These are phyloP conservation scores for Dendrophyllia cribrosa DNA, from an alignment of 64 coral and sea anemone species.

Conservation along the genomic window DNA sequence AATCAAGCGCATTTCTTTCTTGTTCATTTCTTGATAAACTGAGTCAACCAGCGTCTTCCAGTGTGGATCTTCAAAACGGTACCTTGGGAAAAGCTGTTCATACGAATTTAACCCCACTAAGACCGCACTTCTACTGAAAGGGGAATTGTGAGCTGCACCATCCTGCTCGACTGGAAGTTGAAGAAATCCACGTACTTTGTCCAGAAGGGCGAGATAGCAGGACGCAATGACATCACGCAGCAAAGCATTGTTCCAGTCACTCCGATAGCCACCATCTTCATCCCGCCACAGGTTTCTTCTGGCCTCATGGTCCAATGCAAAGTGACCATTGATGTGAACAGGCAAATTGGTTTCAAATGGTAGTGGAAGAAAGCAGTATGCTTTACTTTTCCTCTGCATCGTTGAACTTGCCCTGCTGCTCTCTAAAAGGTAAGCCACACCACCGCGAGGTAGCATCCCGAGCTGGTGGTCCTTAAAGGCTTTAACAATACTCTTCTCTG, in stretches of 20 bases:
- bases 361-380: slow-evolving; percentile 93
- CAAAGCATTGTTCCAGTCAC: slow-evolving; percentile 75
- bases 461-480: slow-evolving; percentile 47
- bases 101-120: neutral
- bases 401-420: neutral
- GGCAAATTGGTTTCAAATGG: slow-evolving; percentile 77
- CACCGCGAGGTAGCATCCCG: slow-evolving; percentile 79
- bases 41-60: slow-evolving; percentile 42
- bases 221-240: slow-evolving; percentile 74
- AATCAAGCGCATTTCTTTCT: slow-evolving; percentile 50
- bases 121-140: neutral
- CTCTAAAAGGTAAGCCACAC: slow-evolving; percentile 51
- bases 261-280: slow-evolving; percentile 44
- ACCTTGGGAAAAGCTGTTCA: slow-evolving; percentile 1
- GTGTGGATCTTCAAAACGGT: neutral
- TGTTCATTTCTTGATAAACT: slow-evolving; percentile 68
- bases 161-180: neutral
- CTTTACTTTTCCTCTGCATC: slow-evolving; percentile 8
- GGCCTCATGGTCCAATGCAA: slow-evolving; percentile 91
- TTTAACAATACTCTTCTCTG: slow-evolving; percentile 19
- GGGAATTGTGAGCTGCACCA: neutral
- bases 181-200: slow-evolving; percentile 29
- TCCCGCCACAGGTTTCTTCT: slow-evolving; percentile 77
- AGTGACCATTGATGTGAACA: slow-evolving; percentile 91
- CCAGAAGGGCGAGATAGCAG: slow-evolving; percentile 77